These are phyloP conservation scores for Panthera tigris DNA, from an alignment of 2,113 vertebrate species.

Conservation along the genomic window DNA sequence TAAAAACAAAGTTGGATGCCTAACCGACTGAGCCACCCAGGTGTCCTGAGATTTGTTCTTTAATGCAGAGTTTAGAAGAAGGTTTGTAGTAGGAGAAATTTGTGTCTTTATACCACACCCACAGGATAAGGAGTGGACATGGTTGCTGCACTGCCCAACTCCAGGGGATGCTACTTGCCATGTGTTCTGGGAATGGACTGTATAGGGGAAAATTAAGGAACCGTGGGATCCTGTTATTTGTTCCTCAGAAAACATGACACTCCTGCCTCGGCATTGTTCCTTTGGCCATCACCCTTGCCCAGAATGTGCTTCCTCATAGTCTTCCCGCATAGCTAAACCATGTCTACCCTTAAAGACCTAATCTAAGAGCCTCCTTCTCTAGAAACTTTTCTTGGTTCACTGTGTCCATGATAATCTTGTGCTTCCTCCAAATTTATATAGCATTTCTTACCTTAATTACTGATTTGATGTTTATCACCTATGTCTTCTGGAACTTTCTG, in stretches of 20 bases:
- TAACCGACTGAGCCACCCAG: no score
- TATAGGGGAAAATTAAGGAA: neutral
- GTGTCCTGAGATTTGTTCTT: neutral
- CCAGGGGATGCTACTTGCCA: neutral
- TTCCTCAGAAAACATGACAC: neutral
- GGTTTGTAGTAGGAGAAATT: neutral
- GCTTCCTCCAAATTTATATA: neutral
- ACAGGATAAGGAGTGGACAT: neutral
- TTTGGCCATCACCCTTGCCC: neutral
- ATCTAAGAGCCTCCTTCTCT: neutral
- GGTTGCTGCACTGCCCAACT: neutral
- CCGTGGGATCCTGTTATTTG: neutral
- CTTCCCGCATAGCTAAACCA: neutral
- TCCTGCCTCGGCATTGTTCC: neutral
- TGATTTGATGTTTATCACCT: neutral
- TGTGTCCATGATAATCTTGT: neutral
- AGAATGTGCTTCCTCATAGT: neutral
- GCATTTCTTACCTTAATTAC: neutral
- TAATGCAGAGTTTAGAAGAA: neutral
- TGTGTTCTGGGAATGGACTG: neutral
- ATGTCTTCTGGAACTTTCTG: slow-evolving; percentile 41
- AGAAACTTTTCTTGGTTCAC: neutral
- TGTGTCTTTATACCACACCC: neutral
- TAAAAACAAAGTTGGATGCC: no score
- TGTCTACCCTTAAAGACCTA: neutral